These are phyloP conservation scores for Cephalotes varians DNA, from an alignment of 2,888 invertebrate genomes.

Conservation along the genomic window DNA sequence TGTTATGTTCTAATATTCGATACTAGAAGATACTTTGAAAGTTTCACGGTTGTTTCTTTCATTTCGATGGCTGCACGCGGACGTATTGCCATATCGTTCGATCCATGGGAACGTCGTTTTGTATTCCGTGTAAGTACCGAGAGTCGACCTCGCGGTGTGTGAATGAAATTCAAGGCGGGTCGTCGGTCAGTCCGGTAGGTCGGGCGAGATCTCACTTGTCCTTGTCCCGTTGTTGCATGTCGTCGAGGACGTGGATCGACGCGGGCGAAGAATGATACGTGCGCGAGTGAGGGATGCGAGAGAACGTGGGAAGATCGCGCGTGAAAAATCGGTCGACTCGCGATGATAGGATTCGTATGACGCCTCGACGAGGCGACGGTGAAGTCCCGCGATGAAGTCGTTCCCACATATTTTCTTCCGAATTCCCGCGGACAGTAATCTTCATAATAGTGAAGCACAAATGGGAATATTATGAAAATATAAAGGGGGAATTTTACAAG, in stretches of 20 bases:
- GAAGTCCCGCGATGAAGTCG: slow-evolving; percentile 34
- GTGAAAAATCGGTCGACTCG: slow-evolving; percentile 75
- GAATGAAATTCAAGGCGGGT: slow-evolving; percentile 80
- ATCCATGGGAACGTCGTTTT: slow-evolving; percentile 77
- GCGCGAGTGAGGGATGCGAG: slow-evolving; percentile 63
- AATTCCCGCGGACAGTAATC: neutral
- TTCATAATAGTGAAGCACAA: neutral
- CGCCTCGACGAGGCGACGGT: slow-evolving; percentile 13
- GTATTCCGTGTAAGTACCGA: slow-evolving; percentile 76
- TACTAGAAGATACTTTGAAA: neutral
- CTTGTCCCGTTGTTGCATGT: slow-evolving; percentile 64
- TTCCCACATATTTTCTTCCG: slow-evolving; percentile 31
- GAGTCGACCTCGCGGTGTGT: slow-evolving; percentile 73
- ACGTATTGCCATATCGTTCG: slow-evolving; percentile 17
- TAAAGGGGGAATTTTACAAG: neutral
- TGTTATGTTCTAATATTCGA: neutral
- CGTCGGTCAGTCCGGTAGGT: slow-evolving; percentile 73
- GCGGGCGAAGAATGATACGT: slow-evolving; percentile 63
- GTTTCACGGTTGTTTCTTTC: slow-evolving; percentile 7
- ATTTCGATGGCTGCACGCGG: slow-evolving; percentile 24
- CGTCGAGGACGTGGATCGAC: slow-evolving; percentile 67
- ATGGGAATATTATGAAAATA: neutral
- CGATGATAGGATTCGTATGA: slow-evolving; percentile 37
- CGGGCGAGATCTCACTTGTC: slow-evolving; percentile 69
- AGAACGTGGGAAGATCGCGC: slow-evolving; percentile 81